A percentile compares a stretch with the other conserved stretches of the same genome.
These are phyloP conservation scores for Indicator maculatus DNA, from an alignment of 2,113 vertebrate species.

Conservation along the genomic window DNA sequence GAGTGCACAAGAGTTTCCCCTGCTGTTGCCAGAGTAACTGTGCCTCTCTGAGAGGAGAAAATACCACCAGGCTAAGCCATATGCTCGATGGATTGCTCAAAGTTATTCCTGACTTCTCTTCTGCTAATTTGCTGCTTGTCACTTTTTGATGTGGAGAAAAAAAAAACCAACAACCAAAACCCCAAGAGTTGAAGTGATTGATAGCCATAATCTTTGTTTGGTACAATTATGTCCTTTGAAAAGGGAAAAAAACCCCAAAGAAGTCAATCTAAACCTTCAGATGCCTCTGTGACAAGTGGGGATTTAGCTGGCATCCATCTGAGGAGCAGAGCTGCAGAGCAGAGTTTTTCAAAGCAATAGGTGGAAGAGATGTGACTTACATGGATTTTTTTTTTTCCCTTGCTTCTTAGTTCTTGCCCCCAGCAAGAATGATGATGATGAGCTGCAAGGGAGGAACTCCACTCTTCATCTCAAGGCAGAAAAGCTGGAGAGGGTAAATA, in stretches of 20 bases:
- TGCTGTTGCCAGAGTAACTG: conserved; percentile 4
- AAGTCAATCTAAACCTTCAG: conserved; percentile 16
- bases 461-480: conserved; percentile 80
- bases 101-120: conserved; percentile 6
- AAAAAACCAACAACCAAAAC: neutral
- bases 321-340: conserved; percentile 50
- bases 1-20: neutral
- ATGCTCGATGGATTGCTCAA: neutral
- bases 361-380: neutral
- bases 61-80: neutral
- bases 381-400: too few species aligned
- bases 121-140: conserved; percentile 5
- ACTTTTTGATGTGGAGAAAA: neutral
- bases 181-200: neutral
- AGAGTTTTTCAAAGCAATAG: conserved; percentile 44
- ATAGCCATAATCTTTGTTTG: neutral
- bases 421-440: conserved; percentile 56
- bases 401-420: conserved; percentile 57
- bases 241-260: neutral
- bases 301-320: conserved; percentile 59
- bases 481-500: conserved; percentile 85
- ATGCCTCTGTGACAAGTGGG: conserved; percentile 15
- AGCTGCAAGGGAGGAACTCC: conserved; percentile 65
- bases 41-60: neutral
- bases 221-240: neutral